Evolutionary conservation across 53 echinoderm and acorn worm genomes (phyloP).

Genomic region (Paracentrotus lividus): DNA sequence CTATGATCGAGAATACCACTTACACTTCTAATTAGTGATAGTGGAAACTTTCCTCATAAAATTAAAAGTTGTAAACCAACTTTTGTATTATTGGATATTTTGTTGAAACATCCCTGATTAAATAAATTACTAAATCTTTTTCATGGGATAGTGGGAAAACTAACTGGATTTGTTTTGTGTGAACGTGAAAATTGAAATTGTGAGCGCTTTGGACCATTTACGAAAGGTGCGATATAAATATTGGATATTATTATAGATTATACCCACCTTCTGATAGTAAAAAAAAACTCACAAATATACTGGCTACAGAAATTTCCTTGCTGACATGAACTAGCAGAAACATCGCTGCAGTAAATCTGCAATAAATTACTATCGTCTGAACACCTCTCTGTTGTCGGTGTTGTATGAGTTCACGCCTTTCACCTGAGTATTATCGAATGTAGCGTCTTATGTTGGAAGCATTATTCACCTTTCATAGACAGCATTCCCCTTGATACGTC

Average conservation of each 20-base stretch:
- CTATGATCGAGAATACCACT: background rate
- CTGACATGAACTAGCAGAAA: too few species aligned
- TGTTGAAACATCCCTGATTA: too few species aligned
- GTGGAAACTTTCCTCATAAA: background rate
- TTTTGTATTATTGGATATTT: too few species aligned
- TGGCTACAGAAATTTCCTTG: too few species aligned
- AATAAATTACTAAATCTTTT: background rate
- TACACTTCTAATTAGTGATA: background rate
- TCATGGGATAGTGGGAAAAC: background rate
- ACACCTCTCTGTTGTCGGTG: background rate
- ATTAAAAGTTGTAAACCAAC: background rate
- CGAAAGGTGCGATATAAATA: too few species aligned
- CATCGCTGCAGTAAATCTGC: background rate
- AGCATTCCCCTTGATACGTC: slow-evolving; percentile 17
- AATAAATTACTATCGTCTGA: background rate
- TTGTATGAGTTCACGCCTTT: background rate
- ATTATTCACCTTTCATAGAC: slow-evolving; percentile 24
- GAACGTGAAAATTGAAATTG: too few species aligned
- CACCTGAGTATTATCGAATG: slow-evolving; percentile 38
- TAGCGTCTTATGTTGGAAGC: slow-evolving; percentile 41
- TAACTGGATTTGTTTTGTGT: background rate
- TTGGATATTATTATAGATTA: too few species aligned
- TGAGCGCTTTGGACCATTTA: too few species aligned
- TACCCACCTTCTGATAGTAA: too few species aligned
- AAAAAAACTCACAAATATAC: too few species aligned